Conservation (phyloP, 2,113 vertebrate genomes). For the Daubentonia madagascariensis region DNA sequence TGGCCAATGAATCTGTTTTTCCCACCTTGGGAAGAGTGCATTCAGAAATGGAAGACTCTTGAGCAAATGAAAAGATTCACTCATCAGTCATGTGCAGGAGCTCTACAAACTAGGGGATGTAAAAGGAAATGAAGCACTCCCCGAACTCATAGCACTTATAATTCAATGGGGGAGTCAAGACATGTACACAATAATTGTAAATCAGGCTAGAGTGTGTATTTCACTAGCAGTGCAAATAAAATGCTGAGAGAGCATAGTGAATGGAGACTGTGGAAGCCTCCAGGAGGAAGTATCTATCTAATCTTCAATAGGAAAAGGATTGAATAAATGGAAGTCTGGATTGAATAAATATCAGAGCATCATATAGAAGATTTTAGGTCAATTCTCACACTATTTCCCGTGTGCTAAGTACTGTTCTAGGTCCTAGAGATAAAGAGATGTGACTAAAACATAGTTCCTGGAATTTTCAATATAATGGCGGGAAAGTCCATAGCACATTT, state of each 20-base stretch:
- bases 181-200: neutral
- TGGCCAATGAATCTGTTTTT: neutral
- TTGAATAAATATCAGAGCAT: neutral
- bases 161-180: neutral
- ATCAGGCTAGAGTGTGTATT: neutral
- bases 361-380: neutral
- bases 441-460: neutral
- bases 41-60: neutral
- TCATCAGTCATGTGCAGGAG: neutral
- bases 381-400: neutral
- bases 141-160: neutral
- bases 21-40: neutral
- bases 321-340: neutral
- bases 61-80: neutral
- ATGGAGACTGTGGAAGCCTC: neutral
- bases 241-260: neutral
- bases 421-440: too few relatives aligned
- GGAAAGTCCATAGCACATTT: neutral
- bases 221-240: neutral
- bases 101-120: neutral
- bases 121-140: neutral
- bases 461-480: neutral
- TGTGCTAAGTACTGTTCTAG: neutral
- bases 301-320: neutral
- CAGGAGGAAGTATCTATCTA: neutral